These are phyloP conservation scores for Acleris holmiana DNA, from an alignment of 2,888 invertebrate genomes.

Conservation along the genomic window DNA sequence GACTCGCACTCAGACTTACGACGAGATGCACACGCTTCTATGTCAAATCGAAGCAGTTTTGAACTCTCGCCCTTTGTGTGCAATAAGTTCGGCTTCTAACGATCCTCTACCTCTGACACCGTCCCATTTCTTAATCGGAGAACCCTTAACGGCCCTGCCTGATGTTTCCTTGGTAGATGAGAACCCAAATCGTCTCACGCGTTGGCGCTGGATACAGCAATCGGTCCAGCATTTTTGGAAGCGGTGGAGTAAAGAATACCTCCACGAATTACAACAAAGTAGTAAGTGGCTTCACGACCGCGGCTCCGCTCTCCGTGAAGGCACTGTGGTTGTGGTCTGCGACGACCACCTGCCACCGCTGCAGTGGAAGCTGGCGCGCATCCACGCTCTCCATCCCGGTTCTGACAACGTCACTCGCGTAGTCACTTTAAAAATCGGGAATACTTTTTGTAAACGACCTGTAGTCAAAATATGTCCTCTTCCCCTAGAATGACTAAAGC, in stretches of 20 bases:
- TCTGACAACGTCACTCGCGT: background rate
- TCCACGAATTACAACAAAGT: slow-evolving; percentile 5
- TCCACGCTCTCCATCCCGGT: background rate
- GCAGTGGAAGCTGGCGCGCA: background rate
- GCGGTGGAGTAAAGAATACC: slow-evolving; percentile 10
- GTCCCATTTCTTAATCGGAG: slow-evolving; percentile 14
- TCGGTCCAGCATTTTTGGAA: slow-evolving; percentile 15
- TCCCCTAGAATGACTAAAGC: too few relatives aligned
- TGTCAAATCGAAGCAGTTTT: background rate
- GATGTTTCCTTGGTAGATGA: background rate
- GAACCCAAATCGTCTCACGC: background rate
- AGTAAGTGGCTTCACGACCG: slow-evolving; percentile 9
- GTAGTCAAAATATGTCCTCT: too few relatives aligned
- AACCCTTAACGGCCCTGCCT: slow-evolving; percentile 1
- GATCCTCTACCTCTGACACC: slow-evolving; percentile 14
- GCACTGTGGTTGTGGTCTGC: background rate
- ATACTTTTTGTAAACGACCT: too few relatives aligned
- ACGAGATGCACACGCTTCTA: too few relatives aligned
- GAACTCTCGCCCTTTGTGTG: background rate
- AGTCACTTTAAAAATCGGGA: too few relatives aligned
- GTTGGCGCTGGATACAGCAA: slow-evolving; percentile 6
- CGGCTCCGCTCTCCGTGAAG: too few relatives aligned
- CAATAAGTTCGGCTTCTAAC: background rate
- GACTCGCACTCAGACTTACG: background rate
- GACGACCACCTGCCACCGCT: slow-evolving; percentile 2